Evolutionary conservation across 2,888 invertebrate species (phyloP), one percentile per base, ranked within the genome.

Genomic region (Norana najaformis): DNA sequence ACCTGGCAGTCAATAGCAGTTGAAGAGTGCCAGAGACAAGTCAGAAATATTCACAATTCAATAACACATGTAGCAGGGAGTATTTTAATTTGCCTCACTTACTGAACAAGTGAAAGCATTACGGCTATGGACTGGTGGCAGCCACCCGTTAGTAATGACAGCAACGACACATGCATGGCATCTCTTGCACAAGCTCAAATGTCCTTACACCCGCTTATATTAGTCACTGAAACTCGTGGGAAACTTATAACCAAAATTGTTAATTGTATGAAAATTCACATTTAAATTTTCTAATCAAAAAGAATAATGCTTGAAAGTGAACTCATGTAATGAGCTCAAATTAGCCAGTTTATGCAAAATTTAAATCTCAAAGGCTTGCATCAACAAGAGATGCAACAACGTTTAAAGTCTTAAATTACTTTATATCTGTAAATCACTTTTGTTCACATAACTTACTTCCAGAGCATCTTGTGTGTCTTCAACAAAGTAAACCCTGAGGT

Each of bases 391-490:
- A 30, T 53, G 30, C 53, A 23, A 53, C 30, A 30, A 53, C 30
- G 3, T 30, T 53, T 53, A 53, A 53, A 53, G 23, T 30, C 23
- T 23, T 53, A 2, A 11, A 8, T 1, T n/a, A 69, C 30, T n/a
- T 69, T 69, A 69, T n/a, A 8, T 69, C 47, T 47, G 47, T 47
- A 23, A 16, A 69, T 69, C 14, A 16, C n/a, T 8, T 23, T 47
- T n/a, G 69, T n/a, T n/a, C n/a, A n/a, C n/a, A n/a, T n/a, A n/a
- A 38, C 89, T 83, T 38, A 89, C 89, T 95, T 98, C 97, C 94
- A 97, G 96, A 37, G 98, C 97, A 93, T 97, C 97, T 90, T 97
- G 97, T 14, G 98, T 98, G 94, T 99, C 98, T 94, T 98, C 98
- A 90, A 99, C 96, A 90, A 98, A 97, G 95, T 99, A 98, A 89